Evolutionary conservation across 2,888 invertebrate species (phyloP), one percentile per base, ranked within the genome.

Genomic region (Euplagia quadripunctaria): DNA sequence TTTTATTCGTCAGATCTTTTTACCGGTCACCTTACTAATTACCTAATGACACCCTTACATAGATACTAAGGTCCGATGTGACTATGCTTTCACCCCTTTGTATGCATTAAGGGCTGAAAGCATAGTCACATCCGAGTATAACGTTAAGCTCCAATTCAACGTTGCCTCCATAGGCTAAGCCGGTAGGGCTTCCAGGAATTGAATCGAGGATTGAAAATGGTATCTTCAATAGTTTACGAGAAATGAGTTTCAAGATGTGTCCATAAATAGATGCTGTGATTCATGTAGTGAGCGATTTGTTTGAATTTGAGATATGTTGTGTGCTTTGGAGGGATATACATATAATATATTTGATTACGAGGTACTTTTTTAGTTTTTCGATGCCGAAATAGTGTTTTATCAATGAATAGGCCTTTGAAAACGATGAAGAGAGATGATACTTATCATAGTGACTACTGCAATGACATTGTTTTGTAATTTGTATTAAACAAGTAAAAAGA

Each of bases 271-370:
- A 31, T 14, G 0, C 5, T 61, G 61, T 61, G 20, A 31, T 61
- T 31, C 20, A 31, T 31, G 14, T 61, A 61, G 61, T 31, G 7
- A 31, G 31, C 61, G 61, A 61, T 31, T 58, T 58, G 58, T 58
- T 58, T 58, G 20, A 58, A 58, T 58, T 58, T 58, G 58, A 58
- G 20, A 20, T 58, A 58, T 58, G 55, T 58, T 58, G 58, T 58
- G 58, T 58, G 20, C 58, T 58, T 58, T 58, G 5, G 58, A 20
- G 20, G 58, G 58, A 58, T 58, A 12, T 58, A 20, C 31, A 31
- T 31, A 31, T 58, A 58, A 20, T 58, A 58, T 58, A 58, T 20
- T 58, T 20, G 58, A 58, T 58, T 58, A 20, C 20, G 20, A n/a
- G 20, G 58, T 20, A 11, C 11, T 58, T n/a, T 58, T 20, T 20